Conservation (phyloP, 92 coral and sea anemone species). For the Porites divaricata region DNA sequence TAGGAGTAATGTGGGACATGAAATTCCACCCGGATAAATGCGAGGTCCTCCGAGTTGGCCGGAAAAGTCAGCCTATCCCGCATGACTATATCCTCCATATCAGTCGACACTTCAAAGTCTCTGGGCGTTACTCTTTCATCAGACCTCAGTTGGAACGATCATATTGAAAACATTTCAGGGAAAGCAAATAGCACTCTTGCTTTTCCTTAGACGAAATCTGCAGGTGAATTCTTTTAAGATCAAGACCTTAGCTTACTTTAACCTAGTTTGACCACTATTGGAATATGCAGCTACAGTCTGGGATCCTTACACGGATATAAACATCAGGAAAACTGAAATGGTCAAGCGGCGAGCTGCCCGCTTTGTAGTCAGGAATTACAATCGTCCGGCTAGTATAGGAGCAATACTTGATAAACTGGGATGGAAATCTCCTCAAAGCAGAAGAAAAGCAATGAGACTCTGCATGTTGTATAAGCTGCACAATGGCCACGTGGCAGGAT, state of each 20-base stretch:
- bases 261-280: constrained; percentile 6
- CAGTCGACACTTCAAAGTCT: not conserved
- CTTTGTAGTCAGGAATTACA: constrained; percentile 16
- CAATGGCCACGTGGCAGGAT: constrained; percentile 18
- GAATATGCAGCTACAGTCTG: not conserved
- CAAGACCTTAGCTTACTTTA: constrained; percentile 1
- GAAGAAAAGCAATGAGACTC: constrained; percentile 7
- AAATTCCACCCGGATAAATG: constrained; percentile 25
- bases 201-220: constrained; percentile 21
- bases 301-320: constrained; percentile 1
- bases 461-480: constrained; percentile 23
- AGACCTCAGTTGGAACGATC: constrained; percentile 4
- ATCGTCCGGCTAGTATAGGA: constrained; percentile 1
- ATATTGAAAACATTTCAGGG: constrained; percentile 8
- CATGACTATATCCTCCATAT: not conserved
- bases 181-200: constrained; percentile 17
- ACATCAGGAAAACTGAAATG: not conserved
- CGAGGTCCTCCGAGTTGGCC: constrained; percentile 8
- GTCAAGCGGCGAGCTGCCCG: constrained; percentile 8
- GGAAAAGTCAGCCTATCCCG: not conserved
- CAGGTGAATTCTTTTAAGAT: not conserved
- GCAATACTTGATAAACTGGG: constrained; percentile 19
- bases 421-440: constrained; percentile 13
- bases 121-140: not conserved
- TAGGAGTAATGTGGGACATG: constrained; percentile 3